Evolutionary conservation across 2,113 vertebrate species (phyloP).

Genomic region (Takifugu flavidus): DNA sequence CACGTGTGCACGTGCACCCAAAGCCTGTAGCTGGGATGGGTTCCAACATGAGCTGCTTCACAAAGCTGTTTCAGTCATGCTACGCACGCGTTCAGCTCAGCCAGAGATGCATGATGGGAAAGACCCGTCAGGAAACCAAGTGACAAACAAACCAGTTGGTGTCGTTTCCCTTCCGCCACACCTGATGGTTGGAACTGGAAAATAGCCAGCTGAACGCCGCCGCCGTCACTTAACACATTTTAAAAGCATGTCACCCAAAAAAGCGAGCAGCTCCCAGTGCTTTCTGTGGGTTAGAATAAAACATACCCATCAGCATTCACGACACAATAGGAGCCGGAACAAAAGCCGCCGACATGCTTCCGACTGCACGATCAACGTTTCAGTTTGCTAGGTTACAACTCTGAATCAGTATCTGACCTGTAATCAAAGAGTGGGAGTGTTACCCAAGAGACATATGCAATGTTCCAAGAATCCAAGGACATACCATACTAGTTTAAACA

Average conservation of each 20-base stretch:
- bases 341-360: slow-evolving; percentile 13
- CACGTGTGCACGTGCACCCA: slow-evolving; percentile 18
- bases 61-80: not conserved
- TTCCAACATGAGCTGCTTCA: slow-evolving; percentile 47
- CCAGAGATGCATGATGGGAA: slow-evolving; percentile 2
- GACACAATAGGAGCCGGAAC: slow-evolving; percentile 23
- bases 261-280: slow-evolving; percentile 28
- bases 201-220: not conserved
- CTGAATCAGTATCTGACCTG: no score
- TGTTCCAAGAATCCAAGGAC: slow-evolving; percentile 1
- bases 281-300: slow-evolving; percentile 58
- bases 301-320: slow-evolving; percentile 59
- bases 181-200: not conserved
- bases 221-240: not conserved
- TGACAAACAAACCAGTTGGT: not conserved
- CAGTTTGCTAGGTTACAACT: not conserved
- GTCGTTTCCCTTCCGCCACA: not conserved
- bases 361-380: not conserved
- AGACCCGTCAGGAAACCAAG: slow-evolving; percentile 1
- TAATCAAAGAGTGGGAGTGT: not conserved
- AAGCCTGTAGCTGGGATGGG: slow-evolving; percentile 35
- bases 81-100: not conserved
- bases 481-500: slow-evolving; percentile 47
- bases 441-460: slow-evolving; percentile 18
- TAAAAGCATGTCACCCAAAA: slow-evolving; percentile 6